phyloP scores from a whole-genome alignment of 2,888 invertebrate species.

The Margaritifera margaritifera region DNA sequence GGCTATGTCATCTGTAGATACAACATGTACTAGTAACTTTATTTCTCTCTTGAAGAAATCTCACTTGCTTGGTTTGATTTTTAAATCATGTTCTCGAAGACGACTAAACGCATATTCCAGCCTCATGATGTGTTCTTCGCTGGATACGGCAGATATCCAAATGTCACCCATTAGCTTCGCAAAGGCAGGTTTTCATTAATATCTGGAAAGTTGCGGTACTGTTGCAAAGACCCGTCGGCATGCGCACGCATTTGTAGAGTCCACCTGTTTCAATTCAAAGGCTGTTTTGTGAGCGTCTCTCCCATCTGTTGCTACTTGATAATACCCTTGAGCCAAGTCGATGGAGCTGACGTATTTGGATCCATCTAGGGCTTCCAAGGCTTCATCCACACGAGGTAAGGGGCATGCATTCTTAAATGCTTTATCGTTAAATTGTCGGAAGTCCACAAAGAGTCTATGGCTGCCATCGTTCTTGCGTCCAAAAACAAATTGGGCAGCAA shows the following conservation, averaged over 20 bases:
- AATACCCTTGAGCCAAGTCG: slow-evolving; percentile 40
- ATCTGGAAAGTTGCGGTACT: slow-evolving; percentile 38
- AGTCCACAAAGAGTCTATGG: too few species aligned
- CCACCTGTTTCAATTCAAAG: slow-evolving; percentile 24
- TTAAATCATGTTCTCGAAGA: slow-evolving; percentile 19
- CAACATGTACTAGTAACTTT: slow-evolving; percentile 12
- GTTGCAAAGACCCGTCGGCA: slow-evolving; percentile 36
- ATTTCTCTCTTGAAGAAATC: slow-evolving; percentile 19
- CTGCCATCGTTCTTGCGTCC: too few species aligned
- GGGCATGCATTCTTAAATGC: slow-evolving; percentile 30
- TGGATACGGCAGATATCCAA: slow-evolving; percentile 25
- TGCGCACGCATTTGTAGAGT: slow-evolving; percentile 30
- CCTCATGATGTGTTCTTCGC: slow-evolving; percentile 20
- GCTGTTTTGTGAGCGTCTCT: slow-evolving; percentile 43
- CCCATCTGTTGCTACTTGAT: slow-evolving; percentile 37
- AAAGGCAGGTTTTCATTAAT: slow-evolving; percentile 38
- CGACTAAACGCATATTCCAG: slow-evolving; percentile 26
- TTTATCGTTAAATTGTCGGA: neutral
- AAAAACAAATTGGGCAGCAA: too few species aligned
- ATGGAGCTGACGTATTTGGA: slow-evolving; percentile 7
- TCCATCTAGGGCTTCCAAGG: neutral
- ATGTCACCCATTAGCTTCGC: slow-evolving; percentile 45
- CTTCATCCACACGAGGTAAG: slow-evolving; percentile 12
- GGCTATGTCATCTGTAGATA: slow-evolving; percentile 16
- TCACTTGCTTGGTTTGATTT: slow-evolving; percentile 31